Base-by-base conservation (phyloP, 2,888 invertebrate genomes). In the Panzeria rudis region DNA sequence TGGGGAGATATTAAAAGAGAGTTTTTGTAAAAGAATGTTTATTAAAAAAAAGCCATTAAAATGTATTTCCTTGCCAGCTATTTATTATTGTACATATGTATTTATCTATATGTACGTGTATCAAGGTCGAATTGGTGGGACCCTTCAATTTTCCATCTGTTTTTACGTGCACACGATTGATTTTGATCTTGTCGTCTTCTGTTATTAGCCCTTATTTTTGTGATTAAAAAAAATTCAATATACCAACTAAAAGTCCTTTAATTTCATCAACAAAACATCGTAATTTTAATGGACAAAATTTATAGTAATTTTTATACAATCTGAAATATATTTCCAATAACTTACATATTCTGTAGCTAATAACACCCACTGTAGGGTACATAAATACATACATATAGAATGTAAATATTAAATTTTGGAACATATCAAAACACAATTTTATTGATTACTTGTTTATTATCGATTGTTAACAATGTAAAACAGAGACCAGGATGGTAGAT, bases 381-480 rank as follows among this genome's bases (percentile, higher is more conserved):
- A 41, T 2, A 62, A 13, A 38, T 38, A 35, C 17, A 62, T 15
- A 32, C 11, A 17, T 7, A 47, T 17, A 6, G 0, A 3, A 47
- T 15, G 17, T 29, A 38, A 23, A 69, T 56, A 56, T 61, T 68
- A 71, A 73, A 59, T 52, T 78, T 68, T 52, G n/a, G n/a, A 25
- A 52, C 25, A 41, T 84, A 86, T 76, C 25, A 38, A 64, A 64
- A 87, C 71, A 78, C 13, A 86, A 86, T 77, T 84, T 86, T 86
- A 85, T 86, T 84, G 82, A 85, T 56, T 86, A 84, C 86, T 85
- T 87, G 86, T 86, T 87, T 86, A 86, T 41, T 75, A 73, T 66
- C 76, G 83, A 83, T 86, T 88, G 88, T 89, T 88, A 88, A 88
- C 87, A 89, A 88, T 88, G 86, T 87, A 41, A 75, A 75, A 66